These are phyloP conservation scores for Neria commutata DNA, from an alignment of 2,888 invertebrate genomes.

Conservation along the genomic window DNA sequence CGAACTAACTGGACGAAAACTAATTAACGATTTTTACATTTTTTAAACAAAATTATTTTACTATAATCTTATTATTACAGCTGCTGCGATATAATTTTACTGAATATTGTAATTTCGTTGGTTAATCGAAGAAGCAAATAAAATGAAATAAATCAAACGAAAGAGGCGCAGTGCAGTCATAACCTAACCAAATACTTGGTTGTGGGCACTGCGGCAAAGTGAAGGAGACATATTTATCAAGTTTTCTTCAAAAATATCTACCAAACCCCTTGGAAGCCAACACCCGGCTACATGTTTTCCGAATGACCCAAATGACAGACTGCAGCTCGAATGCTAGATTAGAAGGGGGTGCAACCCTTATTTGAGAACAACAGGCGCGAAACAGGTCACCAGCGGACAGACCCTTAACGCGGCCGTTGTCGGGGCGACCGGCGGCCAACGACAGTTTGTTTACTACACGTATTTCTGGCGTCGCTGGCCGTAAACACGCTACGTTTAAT, in stretches of 20 bases:
- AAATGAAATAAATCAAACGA: too few species aligned
- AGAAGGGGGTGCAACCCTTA: neutral
- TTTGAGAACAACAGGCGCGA: too few species aligned
- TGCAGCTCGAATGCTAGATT: neutral
- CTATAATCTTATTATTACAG: neutral
- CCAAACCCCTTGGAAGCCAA: too few species aligned
- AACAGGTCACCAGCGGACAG: neutral
- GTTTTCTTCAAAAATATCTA: too few species aligned
- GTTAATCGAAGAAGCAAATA: constrained; percentile 1
- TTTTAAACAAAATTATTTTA: neutral
- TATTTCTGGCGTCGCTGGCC: too few species aligned
- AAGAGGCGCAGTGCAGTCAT: too few species aligned
- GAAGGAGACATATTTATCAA: too few species aligned
- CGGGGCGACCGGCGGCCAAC: constrained; percentile 19
- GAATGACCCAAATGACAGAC: neutral
- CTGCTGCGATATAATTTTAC: neutral
- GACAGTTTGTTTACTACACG: constrained; percentile 15
- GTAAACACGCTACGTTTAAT: neutral
- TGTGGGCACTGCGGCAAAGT: too few species aligned
- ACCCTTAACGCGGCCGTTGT: constrained; percentile 7
- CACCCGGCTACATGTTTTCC: too few species aligned
- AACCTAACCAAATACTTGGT: too few species aligned
- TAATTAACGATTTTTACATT: neutral
- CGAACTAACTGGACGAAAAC: neutral
- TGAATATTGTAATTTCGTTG: neutral